Evolutionary conservation across 2,888 invertebrate species (phyloP), one percentile per base, ranked within the genome.

Genomic region (Diplazon laetatorius): DNA sequence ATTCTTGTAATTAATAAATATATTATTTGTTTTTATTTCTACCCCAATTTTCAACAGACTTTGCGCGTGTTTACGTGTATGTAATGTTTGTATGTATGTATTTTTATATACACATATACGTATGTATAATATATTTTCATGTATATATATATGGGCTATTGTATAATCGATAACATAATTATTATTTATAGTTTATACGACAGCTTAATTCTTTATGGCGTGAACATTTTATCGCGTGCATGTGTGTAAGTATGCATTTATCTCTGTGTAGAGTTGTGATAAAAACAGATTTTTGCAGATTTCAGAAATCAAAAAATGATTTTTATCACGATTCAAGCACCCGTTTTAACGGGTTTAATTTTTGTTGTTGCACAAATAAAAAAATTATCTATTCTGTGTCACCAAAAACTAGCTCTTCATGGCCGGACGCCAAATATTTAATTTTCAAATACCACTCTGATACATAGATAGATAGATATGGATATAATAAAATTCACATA

Each of bases 21-120:
- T 89, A 89, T 87, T 86, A 85, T 69, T 87, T n/a, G n/a, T n/a
- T 87, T 90, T 87, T 87, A 87, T 85, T 86, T 87, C 85, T 85
- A 85, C 85, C 83, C 86, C 83, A 85, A 85, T 86, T 83, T 85
- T 84, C 86, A 85, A 88, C 88, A 86, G 86, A 87, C 85, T 86
- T 82, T 86, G 52, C 30, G 52, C 25, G 1, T 25, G 16, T 46
- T 70, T 77, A 30, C 59, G 35, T 72, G 57, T 70, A 55, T 69
- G 37, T 80, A 60, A 37, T 71, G 14, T 66, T 44, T 69, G 59
- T 46, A 52, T 52, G 75, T 14, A 22, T 46, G 73, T 77, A 30
- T 60, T 25, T 72, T 63, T 70, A 55, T 69, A 44, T 80, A 60
- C 69, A 71, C 74, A 37, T 71, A 18, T 66, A 50, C 66, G 59